These are phyloP conservation scores for Drosophila oshimai DNA, from an alignment of 1,140 invertebrate genomes.

Conservation along the genomic window DNA sequence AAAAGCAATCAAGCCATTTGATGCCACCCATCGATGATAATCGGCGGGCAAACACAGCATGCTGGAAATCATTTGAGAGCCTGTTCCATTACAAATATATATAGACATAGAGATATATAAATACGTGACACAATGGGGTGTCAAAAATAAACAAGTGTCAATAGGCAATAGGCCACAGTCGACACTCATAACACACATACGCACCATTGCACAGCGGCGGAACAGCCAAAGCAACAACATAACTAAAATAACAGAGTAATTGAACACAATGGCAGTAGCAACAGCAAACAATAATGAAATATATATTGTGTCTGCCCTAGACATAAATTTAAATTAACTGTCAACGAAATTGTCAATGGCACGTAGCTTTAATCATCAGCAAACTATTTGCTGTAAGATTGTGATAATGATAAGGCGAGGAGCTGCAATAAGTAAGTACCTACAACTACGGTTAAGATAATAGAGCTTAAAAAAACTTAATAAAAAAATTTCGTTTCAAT, in stretches of 20 bases:
- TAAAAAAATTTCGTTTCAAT: no score
- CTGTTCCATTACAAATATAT: neutral
- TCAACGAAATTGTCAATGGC: constrained; percentile 70
- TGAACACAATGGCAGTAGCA: constrained; percentile 23
- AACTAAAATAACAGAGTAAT: constrained; percentile 54
- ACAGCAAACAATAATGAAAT: constrained; percentile 51
- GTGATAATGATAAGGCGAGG: neutral
- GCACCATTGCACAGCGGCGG: constrained; percentile 18
- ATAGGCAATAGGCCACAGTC: constrained; percentile 57
- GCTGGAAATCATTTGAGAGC: constrained; percentile 12
- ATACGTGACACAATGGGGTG: constrained; percentile 47
- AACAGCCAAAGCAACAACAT: constrained; percentile 8
- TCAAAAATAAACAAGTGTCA: constrained; percentile 77
- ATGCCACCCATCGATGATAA: constrained; percentile 27
- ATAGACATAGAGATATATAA: neutral
- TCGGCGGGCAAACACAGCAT: constrained; percentile 14
- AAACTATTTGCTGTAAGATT: constrained; percentile 1
- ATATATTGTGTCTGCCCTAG: constrained; percentile 64
- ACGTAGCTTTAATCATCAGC: constrained; percentile 48
- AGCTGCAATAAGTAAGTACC: no score
- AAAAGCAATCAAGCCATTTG: constrained; percentile 35
- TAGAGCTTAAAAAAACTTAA: neutral
- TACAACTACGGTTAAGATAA: neutral
- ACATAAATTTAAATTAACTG: constrained; percentile 76
- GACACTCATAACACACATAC: constrained; percentile 28